phyloP scores from a whole-genome alignment of 2,888 invertebrate genomes.

The Perdita meconis region DNA sequence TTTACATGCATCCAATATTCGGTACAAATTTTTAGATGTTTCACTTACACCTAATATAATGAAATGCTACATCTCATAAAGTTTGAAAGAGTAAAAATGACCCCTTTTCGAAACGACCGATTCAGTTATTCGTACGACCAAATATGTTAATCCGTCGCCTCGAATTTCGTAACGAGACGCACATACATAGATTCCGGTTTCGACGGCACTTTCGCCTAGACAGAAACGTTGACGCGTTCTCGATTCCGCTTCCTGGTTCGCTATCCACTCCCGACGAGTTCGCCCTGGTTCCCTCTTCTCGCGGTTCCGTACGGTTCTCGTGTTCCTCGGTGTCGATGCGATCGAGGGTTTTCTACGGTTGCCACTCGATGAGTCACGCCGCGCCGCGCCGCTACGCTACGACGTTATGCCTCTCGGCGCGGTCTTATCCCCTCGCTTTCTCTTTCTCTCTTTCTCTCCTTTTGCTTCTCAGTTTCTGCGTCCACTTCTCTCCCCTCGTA shows the following conservation, averaged over 20 bases:
- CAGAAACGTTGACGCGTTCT: conserved; percentile 28
- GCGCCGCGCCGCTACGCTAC: too few relatives aligned
- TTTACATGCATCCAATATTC: too few relatives aligned
- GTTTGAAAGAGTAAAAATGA: too few relatives aligned
- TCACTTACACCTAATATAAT: too few relatives aligned
- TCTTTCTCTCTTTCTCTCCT: conserved; percentile 21
- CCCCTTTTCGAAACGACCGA: too few relatives aligned
- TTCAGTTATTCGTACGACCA: too few relatives aligned
- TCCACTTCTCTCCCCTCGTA: conserved; percentile 3
- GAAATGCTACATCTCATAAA: too few relatives aligned
- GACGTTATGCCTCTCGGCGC: conserved; percentile 46
- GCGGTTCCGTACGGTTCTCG: conserved; percentile 31
- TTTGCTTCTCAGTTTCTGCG: not conserved
- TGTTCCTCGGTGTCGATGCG: conserved; percentile 52
- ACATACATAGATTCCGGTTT: not conserved
- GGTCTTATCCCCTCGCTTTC: conserved; percentile 41
- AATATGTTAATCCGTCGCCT: too few relatives aligned
- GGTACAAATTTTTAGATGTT: too few relatives aligned
- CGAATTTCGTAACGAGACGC: too few relatives aligned
- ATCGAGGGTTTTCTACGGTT: conserved; percentile 72
- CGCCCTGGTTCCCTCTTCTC: conserved; percentile 25
- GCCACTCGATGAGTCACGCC: conserved; percentile 75
- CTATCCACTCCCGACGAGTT: conserved; percentile 37
- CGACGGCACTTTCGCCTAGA: conserved; percentile 46
- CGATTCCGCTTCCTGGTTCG: conserved; percentile 38